A percentile compares a stretch with the other conserved stretches of the same genome.
phyloP scores from a whole-genome alignment of 2,888 invertebrate species.

The Tetanocera ferruginea region DNA sequence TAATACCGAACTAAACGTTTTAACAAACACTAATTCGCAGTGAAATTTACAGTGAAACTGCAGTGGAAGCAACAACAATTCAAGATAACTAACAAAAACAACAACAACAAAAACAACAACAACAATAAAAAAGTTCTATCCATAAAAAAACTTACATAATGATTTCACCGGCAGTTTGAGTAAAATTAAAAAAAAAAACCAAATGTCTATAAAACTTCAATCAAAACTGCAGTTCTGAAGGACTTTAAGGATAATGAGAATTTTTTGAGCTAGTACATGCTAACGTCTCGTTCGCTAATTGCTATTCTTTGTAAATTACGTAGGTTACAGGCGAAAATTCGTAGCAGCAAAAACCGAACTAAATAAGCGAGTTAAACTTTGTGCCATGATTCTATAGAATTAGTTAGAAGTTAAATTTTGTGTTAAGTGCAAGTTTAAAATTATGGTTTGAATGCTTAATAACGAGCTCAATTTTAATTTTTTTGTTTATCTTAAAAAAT shows the following conservation, averaged over 20 bases:
- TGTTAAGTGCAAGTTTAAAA: not conserved
- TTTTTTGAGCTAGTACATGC: not conserved
- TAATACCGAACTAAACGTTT: conserved; percentile 5
- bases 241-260: conserved; percentile 17
- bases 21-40: conserved; percentile 21
- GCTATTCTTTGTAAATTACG: not conserved
- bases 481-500: no score
- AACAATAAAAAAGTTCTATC: not conserved
- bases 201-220: conserved; percentile 11
- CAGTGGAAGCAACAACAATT: not conserved
- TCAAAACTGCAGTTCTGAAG: conserved; percentile 29
- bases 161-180: not conserved
- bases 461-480: no score
- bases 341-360: not conserved
- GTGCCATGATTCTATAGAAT: not conserved
- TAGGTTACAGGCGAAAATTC: not conserved
- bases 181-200: not conserved
- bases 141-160: not conserved
- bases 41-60: not conserved
- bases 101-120: conserved; percentile 6
- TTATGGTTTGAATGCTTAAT: not conserved
- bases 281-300: conserved; percentile 17
- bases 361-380: not conserved
- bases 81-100: not conserved
- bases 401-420: not conserved